Evolutionary conservation across 2,113 vertebrate genomes (phyloP), one percentile per base, ranked within the genome.

Genomic region (Sebastes schlegelii): DNA sequence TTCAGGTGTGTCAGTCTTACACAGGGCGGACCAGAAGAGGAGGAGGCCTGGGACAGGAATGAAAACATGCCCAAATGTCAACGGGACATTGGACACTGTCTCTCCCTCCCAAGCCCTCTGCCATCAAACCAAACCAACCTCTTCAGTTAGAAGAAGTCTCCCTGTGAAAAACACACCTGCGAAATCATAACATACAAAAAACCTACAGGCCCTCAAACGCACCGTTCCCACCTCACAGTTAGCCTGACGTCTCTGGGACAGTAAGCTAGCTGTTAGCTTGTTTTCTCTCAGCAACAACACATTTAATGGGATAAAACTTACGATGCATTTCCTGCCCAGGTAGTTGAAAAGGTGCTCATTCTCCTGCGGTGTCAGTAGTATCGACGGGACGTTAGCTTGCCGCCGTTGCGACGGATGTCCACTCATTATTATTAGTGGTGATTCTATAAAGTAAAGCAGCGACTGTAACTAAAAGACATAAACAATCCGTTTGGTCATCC

Each of bases 321-420:
- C 98, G 92, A 96, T 95, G 93, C 97, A 98, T 96, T 99, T 99
- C 90, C 95, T 97, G 92, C 97, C 97, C 62, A 99, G 96, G 93
- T 96, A 95, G 88, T 89, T 89, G 95, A 97, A 98, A 77, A 99
- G 94, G 64, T 69, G 92, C 10, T 99, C 98, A 76, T 99, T 99
- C 90, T 99, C 97, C 81, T 97, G 96, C 34, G 83, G 91, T 8
- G 97, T 96, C 83, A 99, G 95, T 66, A 98, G 92, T 26, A 95
- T 57, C 8, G 98, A 98, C n/a, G 96, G 94, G 88, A 93, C 81
- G 12, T 97, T 97, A 57, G 69, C 40, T 88, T 91, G 94, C 92
- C 97, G 95, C 95, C 97, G 92, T 23, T 70, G 96, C 88, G 94
- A 82, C 92, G 91, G 95, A 79, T 95, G 95, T 92, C 94, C 96